These are phyloP conservation scores for Cremastinae sp. DNA, from an alignment of 2,888 invertebrate genomes.

Conservation along the genomic window DNA sequence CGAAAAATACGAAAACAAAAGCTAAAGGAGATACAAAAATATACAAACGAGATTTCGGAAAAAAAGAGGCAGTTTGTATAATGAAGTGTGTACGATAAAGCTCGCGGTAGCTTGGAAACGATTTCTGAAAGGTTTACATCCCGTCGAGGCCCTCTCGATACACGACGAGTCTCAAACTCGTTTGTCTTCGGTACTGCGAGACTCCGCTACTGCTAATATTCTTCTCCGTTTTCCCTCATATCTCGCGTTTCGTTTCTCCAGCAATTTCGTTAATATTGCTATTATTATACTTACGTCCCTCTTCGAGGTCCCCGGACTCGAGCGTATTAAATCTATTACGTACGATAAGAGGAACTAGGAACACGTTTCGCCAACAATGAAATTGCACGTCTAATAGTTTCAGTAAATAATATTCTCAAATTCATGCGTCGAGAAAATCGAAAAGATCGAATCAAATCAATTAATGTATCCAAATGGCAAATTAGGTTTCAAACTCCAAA, in stretches of 20 bases:
- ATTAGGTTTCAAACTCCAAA: no score
- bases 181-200: conserved; percentile 47
- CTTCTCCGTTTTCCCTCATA: conserved; percentile 18
- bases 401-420: neutral
- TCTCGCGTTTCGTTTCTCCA: conserved; percentile 2
- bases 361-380: conserved; percentile 21
- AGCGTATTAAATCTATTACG: conserved; percentile 43
- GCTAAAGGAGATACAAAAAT: neutral
- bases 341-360: conserved; percentile 12
- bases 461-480: no score
- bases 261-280: conserved; percentile 31
- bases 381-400: conserved; percentile 19
- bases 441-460: no score
- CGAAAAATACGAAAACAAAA: conserved; percentile 19
- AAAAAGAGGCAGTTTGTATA: conserved; percentile 44
- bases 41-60: conserved; percentile 18
- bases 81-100: conserved; percentile 51
- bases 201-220: conserved; percentile 15
- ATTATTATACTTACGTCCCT: conserved; percentile 6
- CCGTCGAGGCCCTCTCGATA: conserved; percentile 26
- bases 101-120: conserved; percentile 40
- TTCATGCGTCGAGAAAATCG: neutral
- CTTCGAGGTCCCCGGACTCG: neutral
- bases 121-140: conserved; percentile 11
- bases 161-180: conserved; percentile 30